phyloP scores from a whole-genome alignment of 2,888 invertebrate genomes.

The Leptinotarsa rubiginosa region DNA sequence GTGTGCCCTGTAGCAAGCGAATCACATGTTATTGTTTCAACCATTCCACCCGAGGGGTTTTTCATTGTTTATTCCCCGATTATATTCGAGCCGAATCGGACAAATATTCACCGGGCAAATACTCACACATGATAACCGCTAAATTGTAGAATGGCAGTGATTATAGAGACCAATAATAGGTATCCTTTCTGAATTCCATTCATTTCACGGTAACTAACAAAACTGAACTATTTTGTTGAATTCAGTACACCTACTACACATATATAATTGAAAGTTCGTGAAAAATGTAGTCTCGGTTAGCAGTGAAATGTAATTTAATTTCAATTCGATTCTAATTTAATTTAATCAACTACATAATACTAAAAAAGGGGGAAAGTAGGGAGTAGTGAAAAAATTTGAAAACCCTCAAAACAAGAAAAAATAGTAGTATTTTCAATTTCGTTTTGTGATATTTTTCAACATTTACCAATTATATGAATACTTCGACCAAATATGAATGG shows the following conservation, averaged over 20 bases:
- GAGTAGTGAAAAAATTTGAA: no score
- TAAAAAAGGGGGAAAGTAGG: no score
- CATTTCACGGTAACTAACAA: neutral
- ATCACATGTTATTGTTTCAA: conserved; percentile 59
- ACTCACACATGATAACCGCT: conserved; percentile 22
- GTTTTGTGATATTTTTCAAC: no score
- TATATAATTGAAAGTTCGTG: no score
- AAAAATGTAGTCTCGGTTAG: no score
- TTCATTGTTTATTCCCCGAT: conserved; percentile 55
- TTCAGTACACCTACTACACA: neutral
- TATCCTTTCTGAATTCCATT: neutral
- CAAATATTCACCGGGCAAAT: conserved; percentile 37
- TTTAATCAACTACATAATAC: no score
- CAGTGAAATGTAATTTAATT: no score
- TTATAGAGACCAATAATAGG: neutral
- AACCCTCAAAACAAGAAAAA: no score
- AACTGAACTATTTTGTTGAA: neutral
- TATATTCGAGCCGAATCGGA: conserved; percentile 51
- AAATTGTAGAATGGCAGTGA: conserved; percentile 10
- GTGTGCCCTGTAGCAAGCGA: conserved; percentile 52
- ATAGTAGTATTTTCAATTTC: no score
- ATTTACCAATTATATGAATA: no score
- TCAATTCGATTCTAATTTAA: no score
- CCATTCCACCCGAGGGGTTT: conserved; percentile 49
- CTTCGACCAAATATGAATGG: no score